Conservation (phyloP, 2,113 vertebrate species). For the Henicopernis longicauda region DNA sequence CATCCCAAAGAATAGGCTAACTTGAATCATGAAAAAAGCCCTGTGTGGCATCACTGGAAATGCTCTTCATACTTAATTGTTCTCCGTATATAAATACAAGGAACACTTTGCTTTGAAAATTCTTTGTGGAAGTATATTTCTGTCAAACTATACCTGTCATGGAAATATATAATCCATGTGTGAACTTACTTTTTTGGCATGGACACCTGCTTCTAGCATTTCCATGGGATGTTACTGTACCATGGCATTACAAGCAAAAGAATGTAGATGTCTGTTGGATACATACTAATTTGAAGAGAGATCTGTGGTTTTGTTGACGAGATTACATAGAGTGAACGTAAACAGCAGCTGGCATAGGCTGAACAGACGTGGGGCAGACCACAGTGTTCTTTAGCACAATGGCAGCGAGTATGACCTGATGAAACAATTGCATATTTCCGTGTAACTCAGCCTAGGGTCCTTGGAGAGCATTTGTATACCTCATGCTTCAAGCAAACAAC, state of each 20-base stretch:
- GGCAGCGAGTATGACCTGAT: slow-evolving; percentile 42
- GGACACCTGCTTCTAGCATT: not conserved
- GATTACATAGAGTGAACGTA: not conserved
- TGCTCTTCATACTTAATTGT: not conserved
- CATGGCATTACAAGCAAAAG: not conserved
- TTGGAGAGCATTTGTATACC: not conserved
- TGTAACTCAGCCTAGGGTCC: slow-evolving; percentile 29
- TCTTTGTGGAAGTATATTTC: not conserved
- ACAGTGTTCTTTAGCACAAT: not conserved
- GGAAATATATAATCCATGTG: not conserved
- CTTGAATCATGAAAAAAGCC: not conserved
- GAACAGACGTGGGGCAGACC: not conserved
- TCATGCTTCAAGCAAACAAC: slow-evolving; percentile 4
- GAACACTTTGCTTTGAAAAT: not conserved
- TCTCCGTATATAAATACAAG: not conserved
- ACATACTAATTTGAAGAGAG: not conserved
- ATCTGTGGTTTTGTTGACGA: not conserved
- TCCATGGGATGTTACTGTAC: not conserved
- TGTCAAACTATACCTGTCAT: not conserved
- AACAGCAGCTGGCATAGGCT: not conserved
- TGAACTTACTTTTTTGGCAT: not conserved
- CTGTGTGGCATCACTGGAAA: not conserved
- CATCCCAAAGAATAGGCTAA: not conserved
- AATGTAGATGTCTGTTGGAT: not conserved
- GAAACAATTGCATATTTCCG: slow-evolving; percentile 52